These are phyloP conservation scores for Caenorhabditis imperialis DNA, from an alignment of 2,888 invertebrate species.

Conservation along the genomic window DNA sequence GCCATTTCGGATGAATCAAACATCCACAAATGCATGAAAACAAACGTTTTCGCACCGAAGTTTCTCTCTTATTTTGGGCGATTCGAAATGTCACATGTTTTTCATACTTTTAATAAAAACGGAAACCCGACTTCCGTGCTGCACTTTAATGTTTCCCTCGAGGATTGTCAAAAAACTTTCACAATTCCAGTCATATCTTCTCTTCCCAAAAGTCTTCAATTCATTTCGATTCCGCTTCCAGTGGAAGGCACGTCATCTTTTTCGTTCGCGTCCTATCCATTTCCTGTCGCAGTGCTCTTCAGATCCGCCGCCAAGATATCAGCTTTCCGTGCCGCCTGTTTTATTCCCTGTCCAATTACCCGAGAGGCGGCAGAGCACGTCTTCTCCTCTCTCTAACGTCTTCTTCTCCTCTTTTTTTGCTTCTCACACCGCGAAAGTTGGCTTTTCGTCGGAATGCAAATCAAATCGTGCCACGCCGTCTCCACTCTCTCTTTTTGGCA, in stretches of 20 bases:
- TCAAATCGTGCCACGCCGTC: too few relatives aligned
- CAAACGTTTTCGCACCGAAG: too few relatives aligned
- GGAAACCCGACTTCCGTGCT: not conserved
- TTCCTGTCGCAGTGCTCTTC: conserved; percentile 19
- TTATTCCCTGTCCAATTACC: conserved; percentile 28
- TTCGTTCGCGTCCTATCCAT: conserved; percentile 15
- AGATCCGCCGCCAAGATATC: conserved; percentile 41
- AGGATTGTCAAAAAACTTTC: not conserved
- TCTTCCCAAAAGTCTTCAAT: too few relatives aligned
- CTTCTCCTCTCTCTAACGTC: conserved; percentile 1
- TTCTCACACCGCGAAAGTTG: too few relatives aligned
- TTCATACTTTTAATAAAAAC: not conserved
- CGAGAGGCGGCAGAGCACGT: conserved; percentile 2
- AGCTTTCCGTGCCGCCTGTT: conserved; percentile 19
- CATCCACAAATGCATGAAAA: too few relatives aligned
- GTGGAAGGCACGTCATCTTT: conserved; percentile 21
- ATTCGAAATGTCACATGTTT: too few relatives aligned
- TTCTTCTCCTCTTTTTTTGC: not conserved
- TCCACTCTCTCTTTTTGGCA: too few relatives aligned
- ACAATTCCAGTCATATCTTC: too few relatives aligned
- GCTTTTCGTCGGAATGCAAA: too few relatives aligned
- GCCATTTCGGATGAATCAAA: too few relatives aligned
- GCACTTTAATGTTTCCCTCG: conserved; percentile 2
- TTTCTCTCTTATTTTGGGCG: too few relatives aligned
- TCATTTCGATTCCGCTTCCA: too few relatives aligned